These are phyloP conservation scores for Mionectes olivaceus DNA, from an alignment of 2,797 vertebrate genomes.

Conservation along the genomic window DNA sequence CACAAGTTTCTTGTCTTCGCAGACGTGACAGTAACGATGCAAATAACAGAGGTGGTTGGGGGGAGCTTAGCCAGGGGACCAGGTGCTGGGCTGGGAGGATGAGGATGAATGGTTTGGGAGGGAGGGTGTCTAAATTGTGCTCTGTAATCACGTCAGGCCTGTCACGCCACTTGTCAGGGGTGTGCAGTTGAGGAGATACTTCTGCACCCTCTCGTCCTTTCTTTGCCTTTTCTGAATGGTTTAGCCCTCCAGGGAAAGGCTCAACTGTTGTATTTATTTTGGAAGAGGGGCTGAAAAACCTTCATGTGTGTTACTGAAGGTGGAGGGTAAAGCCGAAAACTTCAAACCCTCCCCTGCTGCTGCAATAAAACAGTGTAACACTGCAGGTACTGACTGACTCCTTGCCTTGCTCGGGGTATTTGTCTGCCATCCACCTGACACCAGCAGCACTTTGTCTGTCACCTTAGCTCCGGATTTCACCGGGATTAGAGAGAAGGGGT, in stretches of 20 bases:
- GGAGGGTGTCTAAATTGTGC: background rate
- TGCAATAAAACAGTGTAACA: rapidly evolving
- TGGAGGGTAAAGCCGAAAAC: background rate
- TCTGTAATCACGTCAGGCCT: rapidly evolving
- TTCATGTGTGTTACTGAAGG: background rate
- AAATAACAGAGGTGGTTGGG: background rate
- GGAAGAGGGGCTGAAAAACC: background rate
- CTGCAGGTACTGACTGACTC: background rate
- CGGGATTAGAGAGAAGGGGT: background rate
- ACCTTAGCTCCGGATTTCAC: background rate
- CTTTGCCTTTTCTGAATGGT: background rate
- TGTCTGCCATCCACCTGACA: background rate
- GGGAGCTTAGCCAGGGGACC: background rate
- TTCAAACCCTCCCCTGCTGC: background rate
- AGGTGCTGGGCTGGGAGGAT: background rate
- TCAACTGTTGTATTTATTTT: background rate
- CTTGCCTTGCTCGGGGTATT: background rate
- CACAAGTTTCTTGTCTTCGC: background rate
- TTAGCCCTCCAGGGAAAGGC: background rate
- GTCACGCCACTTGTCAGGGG: background rate
- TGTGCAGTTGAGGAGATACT: background rate
- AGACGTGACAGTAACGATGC: background rate
- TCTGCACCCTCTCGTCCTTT: rapidly evolving
- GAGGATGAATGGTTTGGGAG: background rate
- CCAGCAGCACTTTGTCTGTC: background rate